A percentile compares a stretch with the other conserved stretches of the same genome.
Conservation (phyloP, 2,888 invertebrate species). For the Xanthia icteritia region DNA sequence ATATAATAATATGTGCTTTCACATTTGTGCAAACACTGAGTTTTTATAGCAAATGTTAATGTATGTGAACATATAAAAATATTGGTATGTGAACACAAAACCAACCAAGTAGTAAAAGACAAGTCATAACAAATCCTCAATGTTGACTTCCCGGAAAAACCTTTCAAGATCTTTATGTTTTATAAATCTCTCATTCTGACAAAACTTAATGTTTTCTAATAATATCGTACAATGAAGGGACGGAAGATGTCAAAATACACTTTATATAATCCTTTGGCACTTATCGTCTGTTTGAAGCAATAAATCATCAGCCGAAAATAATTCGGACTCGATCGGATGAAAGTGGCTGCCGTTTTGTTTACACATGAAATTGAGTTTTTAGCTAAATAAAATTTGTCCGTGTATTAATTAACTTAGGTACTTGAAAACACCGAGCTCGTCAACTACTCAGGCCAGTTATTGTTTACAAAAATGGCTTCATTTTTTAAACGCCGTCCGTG, state of each 20-base stretch:
- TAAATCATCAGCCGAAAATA: slow-evolving; percentile 70
- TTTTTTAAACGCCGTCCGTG: slow-evolving; percentile 65
- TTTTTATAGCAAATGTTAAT: slow-evolving; percentile 59
- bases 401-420: slow-evolving; percentile 81
- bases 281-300: slow-evolving; percentile 62
- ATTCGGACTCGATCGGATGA: slow-evolving; percentile 67
- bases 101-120: slow-evolving; percentile 53
- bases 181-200: slow-evolving; percentile 26
- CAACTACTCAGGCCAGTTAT: slow-evolving; percentile 67
- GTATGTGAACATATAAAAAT: slow-evolving; percentile 55
- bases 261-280: slow-evolving; percentile 52
- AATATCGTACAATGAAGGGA: slow-evolving; percentile 25
- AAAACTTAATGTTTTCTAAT: slow-evolving; percentile 42
- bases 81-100: slow-evolving; percentile 55
- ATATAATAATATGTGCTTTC: slow-evolving; percentile 51
- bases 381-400: slow-evolving; percentile 78
- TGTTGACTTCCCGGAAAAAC: slow-evolving; percentile 24
- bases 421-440: slow-evolving; percentile 74
- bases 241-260: slow-evolving; percentile 32
- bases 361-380: slow-evolving; percentile 80
- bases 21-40: slow-evolving; percentile 48
- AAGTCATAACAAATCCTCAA: slow-evolving; percentile 41
- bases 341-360: slow-evolving; percentile 74
- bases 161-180: slow-evolving; percentile 42
- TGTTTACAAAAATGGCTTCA: slow-evolving; percentile 72